A percentile compares a stretch with the other conserved stretches of the same genome.
These are phyloP conservation scores for Zaprionus camerounensis DNA, from an alignment of 1,140 invertebrate genomes.

Conservation along the genomic window DNA sequence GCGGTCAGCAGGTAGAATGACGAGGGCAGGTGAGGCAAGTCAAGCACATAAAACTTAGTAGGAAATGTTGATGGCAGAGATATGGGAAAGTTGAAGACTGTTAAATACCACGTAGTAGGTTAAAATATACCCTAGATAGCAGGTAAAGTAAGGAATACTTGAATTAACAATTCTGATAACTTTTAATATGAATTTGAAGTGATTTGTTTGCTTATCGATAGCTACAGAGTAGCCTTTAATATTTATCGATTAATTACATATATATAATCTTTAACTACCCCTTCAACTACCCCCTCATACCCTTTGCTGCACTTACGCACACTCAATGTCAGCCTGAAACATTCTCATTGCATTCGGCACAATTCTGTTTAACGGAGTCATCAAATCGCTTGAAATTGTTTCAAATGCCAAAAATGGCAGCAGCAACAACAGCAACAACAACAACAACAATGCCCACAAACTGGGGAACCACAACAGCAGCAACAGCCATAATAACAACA, in stretches of 20 bases:
- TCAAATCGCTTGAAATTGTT: constrained; percentile 1
- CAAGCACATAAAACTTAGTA: background rate
- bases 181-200: too few relatives aligned
- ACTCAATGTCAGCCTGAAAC: constrained; percentile 2
- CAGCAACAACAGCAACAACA: constrained; percentile 42
- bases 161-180: too few relatives aligned
- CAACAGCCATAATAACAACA: background rate
- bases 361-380: constrained; percentile 9
- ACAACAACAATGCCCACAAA: constrained; percentile 35
- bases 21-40: background rate
- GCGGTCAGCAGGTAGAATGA: background rate
- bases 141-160: background rate
- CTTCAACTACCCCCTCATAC: background rate
- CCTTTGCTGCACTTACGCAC: background rate
- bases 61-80: background rate
- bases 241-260: background rate
- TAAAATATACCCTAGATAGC: background rate
- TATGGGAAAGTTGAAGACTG: background rate
- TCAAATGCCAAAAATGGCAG: constrained; percentile 10
- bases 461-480: constrained; percentile 43
- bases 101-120: background rate
- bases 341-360: constrained; percentile 1
- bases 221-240: background rate
- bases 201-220: background rate
- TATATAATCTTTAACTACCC: too few relatives aligned